Evolutionary conservation across 2,113 vertebrate genomes (phyloP), one percentile per base, ranked within the genome.

Genomic region (Bettongia penicillata): DNA sequence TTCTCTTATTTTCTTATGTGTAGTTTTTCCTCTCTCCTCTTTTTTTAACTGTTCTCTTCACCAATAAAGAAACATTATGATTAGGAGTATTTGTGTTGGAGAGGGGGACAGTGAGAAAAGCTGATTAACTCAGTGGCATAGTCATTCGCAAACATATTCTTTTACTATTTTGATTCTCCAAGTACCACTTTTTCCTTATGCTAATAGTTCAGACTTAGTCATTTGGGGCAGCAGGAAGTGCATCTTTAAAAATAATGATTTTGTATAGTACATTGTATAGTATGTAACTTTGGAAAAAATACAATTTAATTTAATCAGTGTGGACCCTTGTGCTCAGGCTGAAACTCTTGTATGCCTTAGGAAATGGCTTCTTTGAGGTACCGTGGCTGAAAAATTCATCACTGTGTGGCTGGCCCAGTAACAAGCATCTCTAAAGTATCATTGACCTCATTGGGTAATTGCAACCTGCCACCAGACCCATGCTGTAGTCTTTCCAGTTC

Each of bases 31-130:
- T 92, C 26, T 92, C 48, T 22, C 55, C 95, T 94, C 57, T 91
- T 96, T 47, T 47, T 95, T 93, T 51, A 91, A 23, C 24, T n/a
- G 90, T 55, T n/a, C 48, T 92, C 94, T 93, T 28, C 94, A 90
- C 23, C n/a, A 90, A 84, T 3, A 92, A 28, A 23, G 61, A 68
- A 68, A 19, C 37, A 68, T 68, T 14, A 16, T 68, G 61, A 68
- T n/a, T 68, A 19, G 12, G 11, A 68, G 37, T 37, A 5, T 37
- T 68, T 68, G 31, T 68, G 12, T 90, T 90, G 90, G 89, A 12
- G 84, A 8, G 49, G 19, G 47, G 49, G 31, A 37, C 12, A n/a
- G 61, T 53, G 43, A 51, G 91, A 96, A 52, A 93, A 57, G 14
- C 23, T 50, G 92, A 92, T 94, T 91, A 57, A 90, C 22, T n/a